These are phyloP conservation scores for Campoplex nolae DNA, from an alignment of 2,888 invertebrate genomes.

Conservation along the genomic window DNA sequence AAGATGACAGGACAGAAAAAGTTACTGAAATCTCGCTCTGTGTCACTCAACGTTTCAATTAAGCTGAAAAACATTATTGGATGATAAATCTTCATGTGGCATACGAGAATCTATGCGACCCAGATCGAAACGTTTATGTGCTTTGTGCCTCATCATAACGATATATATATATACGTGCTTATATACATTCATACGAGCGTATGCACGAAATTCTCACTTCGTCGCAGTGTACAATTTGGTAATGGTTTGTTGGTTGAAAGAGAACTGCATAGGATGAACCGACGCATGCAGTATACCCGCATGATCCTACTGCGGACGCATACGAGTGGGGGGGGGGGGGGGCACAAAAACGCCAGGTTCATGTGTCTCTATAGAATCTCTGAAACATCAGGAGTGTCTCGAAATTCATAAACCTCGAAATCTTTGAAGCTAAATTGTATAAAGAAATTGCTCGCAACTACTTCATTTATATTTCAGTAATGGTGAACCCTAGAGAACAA, in stretches of 20 bases:
- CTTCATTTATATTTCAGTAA: not conserved
- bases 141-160: not conserved
- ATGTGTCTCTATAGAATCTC: constrained; percentile 11
- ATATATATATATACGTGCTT: not conserved
- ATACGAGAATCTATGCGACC: not conserved
- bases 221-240: constrained; percentile 32
- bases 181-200: not conserved
- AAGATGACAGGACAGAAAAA: not conserved
- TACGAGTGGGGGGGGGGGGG: constrained; percentile 20
- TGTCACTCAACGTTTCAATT: constrained; percentile 20
- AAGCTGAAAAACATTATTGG: constrained; percentile 10
- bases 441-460: not conserved
- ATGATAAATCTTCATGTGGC: constrained; percentile 13
- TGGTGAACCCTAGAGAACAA: not conserved
- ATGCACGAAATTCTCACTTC: constrained; percentile 23
- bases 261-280: constrained; percentile 24
- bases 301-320: constrained; percentile 54
- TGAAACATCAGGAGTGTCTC: not conserved
- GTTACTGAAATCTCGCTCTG: not conserved
- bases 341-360: constrained; percentile 51
- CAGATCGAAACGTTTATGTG: not conserved
- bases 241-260: constrained; percentile 30
- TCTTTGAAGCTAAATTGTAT: not conserved
- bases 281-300: constrained; percentile 54
- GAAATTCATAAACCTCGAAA: not conserved